phyloP scores from a whole-genome alignment of 2,888 invertebrate species.

The Prostheceraeus crozeri region DNA sequence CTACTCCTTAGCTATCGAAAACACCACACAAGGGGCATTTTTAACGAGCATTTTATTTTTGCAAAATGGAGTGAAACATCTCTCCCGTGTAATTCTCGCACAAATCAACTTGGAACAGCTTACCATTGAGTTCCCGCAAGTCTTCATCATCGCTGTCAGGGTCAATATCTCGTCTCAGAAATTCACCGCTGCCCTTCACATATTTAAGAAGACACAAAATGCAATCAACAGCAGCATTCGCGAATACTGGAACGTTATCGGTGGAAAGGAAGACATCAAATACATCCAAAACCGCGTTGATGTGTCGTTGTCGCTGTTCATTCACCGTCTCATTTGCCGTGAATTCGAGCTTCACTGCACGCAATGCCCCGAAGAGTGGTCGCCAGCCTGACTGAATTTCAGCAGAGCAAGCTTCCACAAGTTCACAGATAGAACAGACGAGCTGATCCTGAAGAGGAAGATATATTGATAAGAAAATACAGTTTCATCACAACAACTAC shows the following conservation, averaged over 20 bases:
- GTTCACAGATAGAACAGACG: conserved; percentile 85
- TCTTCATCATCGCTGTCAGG: conserved; percentile 34
- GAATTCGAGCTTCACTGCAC: conserved; percentile 65
- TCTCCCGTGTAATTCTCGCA: too few relatives aligned
- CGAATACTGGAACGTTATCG: conserved; percentile 82
- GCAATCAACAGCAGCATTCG: conserved; percentile 85
- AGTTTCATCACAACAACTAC: too few relatives aligned
- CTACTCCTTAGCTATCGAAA: too few relatives aligned
- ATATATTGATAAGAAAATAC: too few relatives aligned
- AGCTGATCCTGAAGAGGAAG: conserved; percentile 67
- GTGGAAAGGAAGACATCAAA: conserved; percentile 78
- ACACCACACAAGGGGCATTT: too few relatives aligned
- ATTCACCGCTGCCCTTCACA: conserved; percentile 66
- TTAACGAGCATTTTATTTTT: too few relatives aligned
- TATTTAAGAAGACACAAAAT: conserved; percentile 74
- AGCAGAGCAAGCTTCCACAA: conserved; percentile 83
- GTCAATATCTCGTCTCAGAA: conserved; percentile 58
- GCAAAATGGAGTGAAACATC: too few relatives aligned
- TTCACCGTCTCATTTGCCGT: conserved; percentile 53
- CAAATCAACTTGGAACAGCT: too few relatives aligned
- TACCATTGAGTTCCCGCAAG: too few relatives aligned
- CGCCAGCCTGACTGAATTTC: conserved; percentile 93
- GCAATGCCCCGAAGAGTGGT: conserved; percentile 81
- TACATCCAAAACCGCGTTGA: conserved; percentile 66
- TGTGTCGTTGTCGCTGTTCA: conserved; percentile 52